These are phyloP conservation scores for Pristiophorus japonicus DNA, from an alignment of 2,113 vertebrate genomes.

Conservation along the genomic window DNA sequence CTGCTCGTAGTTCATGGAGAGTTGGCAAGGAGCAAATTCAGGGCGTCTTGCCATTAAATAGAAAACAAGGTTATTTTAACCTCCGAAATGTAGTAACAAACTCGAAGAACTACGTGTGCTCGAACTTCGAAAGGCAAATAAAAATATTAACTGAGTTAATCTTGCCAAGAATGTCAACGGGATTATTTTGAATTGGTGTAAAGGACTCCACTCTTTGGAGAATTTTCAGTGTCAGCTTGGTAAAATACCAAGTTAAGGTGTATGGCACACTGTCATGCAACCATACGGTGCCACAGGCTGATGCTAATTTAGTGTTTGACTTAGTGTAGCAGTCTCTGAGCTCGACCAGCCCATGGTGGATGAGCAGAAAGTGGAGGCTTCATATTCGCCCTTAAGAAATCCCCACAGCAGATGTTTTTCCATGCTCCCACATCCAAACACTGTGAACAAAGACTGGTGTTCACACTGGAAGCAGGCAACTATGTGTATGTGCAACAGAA, in stretches of 20 bases:
- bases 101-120: background rate
- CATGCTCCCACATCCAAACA: no score
- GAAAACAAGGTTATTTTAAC: background rate
- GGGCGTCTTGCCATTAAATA: background rate
- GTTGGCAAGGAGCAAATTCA: background rate
- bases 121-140: background rate
- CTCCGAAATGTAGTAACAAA: background rate
- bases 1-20: no score
- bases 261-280: background rate
- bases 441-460: background rate
- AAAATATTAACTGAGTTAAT: background rate
- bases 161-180: background rate
- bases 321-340: background rate
- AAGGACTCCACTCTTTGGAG: background rate
- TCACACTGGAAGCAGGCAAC: background rate
- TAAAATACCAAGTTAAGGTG: background rate
- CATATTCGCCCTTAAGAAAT: background rate
- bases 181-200: background rate
- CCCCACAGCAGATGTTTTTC: background rate
- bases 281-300: background rate
- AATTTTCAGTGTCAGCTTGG: background rate
- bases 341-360: background rate
- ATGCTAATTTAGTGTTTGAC: background rate
- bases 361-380: background rate
- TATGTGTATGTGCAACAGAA: no score